These are phyloP conservation scores for Notothenia rossii DNA, from an alignment of 2,113 vertebrate genomes.

Conservation along the genomic window DNA sequence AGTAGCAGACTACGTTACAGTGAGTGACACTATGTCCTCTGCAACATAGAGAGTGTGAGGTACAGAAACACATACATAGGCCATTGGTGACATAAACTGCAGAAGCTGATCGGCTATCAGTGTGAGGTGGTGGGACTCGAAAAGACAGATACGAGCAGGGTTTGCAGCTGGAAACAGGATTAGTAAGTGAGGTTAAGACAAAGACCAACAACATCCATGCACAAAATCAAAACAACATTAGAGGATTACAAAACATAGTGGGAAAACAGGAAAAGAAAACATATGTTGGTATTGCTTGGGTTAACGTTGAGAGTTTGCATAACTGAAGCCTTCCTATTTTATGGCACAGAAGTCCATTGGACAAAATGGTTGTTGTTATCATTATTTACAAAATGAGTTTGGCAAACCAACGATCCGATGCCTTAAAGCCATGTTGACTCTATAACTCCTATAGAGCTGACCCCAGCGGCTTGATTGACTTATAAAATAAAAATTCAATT, in stretches of 20 bases:
- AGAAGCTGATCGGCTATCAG: conserved; percentile 4
- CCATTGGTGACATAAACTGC: not conserved
- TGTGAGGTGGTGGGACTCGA: conserved; percentile 14
- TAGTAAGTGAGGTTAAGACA: conserved; percentile 32
- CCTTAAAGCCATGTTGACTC: conserved; percentile 96
- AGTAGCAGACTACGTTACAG: conserved; percentile 4
- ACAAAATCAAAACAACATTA: conserved; percentile 26
- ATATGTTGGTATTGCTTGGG: conserved; percentile 84
- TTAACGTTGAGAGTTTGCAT: conserved; percentile 80
- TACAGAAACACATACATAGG: conserved; percentile 3
- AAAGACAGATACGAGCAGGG: not conserved
- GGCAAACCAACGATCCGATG: conserved; percentile 86
- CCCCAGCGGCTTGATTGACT: conserved; percentile 93
- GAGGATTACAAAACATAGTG: conserved; percentile 20
- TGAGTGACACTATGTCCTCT: conserved; percentile 9
- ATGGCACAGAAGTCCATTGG: conserved; percentile 92
- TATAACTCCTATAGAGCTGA: conserved; percentile 91
- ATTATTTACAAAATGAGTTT: conserved; percentile 96
- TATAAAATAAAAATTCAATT: conserved; percentile 99
- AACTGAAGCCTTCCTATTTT: conserved; percentile 93
- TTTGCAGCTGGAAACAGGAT: conserved; percentile 39
- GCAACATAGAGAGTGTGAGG: conserved; percentile 25
- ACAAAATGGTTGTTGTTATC: conserved; percentile 83
- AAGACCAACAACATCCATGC: conserved; percentile 42
- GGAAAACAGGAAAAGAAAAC: conserved; percentile 40